Evolutionary conservation across 2,113 vertebrate genomes (phyloP).

Genomic region (Gallinago jamesoni): DNA sequence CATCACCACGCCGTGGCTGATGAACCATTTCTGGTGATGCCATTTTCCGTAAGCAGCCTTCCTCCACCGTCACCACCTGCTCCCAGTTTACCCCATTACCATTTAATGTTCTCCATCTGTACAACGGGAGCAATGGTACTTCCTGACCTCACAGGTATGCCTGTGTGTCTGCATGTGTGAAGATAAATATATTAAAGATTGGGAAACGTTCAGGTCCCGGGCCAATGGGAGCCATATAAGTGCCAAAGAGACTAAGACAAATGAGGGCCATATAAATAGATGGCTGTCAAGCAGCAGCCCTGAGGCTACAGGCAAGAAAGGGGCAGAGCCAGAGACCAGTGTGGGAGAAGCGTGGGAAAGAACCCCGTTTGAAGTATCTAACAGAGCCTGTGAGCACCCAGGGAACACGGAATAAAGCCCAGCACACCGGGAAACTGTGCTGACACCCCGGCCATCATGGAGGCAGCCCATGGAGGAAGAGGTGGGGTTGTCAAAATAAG

Average conservation of each 20-base stretch:
- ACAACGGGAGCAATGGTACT: background rate
- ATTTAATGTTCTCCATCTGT: slow-evolving; percentile 37
- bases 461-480: background rate
- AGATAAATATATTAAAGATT: slow-evolving; percentile 65
- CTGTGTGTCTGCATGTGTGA: slow-evolving; percentile 19
- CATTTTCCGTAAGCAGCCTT: background rate
- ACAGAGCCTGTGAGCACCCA: background rate
- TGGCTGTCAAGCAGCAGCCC: slow-evolving; percentile 31
- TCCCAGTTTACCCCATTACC: slow-evolving; percentile 30
- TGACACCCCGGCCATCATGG: background rate
- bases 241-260: slow-evolving; percentile 55
- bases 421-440: background rate
- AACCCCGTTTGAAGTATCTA: background rate
- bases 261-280: slow-evolving; percentile 65
- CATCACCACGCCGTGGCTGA: rapidly evolving
- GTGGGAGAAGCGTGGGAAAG: slow-evolving; percentile 23
- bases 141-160: slow-evolving; percentile 62
- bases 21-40: background rate
- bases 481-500: background rate
- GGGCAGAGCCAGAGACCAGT: background rate
- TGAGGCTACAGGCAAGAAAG: slow-evolving; percentile 28
- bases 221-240: slow-evolving; percentile 58
- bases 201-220: slow-evolving; percentile 22
- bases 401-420: background rate
- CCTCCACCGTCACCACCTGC: background rate